phyloP scores from a whole-genome alignment of 2,797 vertebrate species.

The Benthosema pterotum region DNA sequence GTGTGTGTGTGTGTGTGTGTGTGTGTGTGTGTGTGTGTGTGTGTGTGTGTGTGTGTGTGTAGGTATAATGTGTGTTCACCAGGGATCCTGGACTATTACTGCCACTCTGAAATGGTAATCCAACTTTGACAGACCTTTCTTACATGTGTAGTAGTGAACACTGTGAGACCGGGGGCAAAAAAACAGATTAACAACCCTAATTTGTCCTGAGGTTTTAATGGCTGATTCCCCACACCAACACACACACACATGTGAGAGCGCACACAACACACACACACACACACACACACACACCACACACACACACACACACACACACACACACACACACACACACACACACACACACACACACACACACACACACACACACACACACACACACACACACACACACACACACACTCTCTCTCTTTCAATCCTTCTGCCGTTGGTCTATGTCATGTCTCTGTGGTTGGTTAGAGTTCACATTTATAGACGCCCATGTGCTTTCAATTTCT shows the following conservation, averaged over 20 bases:
- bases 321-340: constrained; percentile 3
- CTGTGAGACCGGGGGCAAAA: constrained; percentile 67
- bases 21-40: too few relatives aligned
- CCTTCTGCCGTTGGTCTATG: constrained; percentile 55
- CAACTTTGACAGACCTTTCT: constrained; percentile 58
- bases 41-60: not conserved
- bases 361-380: too few relatives aligned
- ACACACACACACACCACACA: too few relatives aligned
- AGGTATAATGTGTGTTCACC: too few relatives aligned
- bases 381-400: too few relatives aligned
- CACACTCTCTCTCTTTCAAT: constrained; percentile 56
- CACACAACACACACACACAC: too few relatives aligned
- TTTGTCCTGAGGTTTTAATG: constrained; percentile 81
- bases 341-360: too few relatives aligned
- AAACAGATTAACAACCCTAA: constrained; percentile 80
- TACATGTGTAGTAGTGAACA: constrained; percentile 39
- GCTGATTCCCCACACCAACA: constrained; percentile 49
- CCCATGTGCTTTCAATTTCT: constrained; percentile 79
- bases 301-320: too few relatives aligned
- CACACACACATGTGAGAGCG: too few relatives aligned
- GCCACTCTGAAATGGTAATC: constrained; percentile 45
- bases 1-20: not conserved
- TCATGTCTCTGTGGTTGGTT: constrained; percentile 69
- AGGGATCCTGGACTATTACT: constrained; percentile 31
- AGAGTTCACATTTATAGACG: constrained; percentile 64